A percentile compares a stretch with the other conserved stretches of the same genome.
These are phyloP conservation scores for Limanda limanda DNA, from an alignment of 2,113 vertebrate genomes.

Conservation along the genomic window DNA sequence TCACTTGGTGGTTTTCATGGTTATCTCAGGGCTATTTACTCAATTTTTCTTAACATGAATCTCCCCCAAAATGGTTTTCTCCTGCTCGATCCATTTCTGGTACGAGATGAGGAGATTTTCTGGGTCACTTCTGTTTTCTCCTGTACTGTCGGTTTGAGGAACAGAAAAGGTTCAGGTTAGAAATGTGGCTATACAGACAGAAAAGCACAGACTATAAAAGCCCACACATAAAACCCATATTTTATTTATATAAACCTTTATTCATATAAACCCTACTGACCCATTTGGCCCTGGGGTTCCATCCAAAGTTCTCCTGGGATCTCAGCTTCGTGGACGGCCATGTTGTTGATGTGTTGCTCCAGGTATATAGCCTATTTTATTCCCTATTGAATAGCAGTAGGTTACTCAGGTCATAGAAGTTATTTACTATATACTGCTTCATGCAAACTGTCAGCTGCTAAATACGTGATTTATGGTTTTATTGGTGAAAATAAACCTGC, in stretches of 20 bases:
- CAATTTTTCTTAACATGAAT: conserved; percentile 32
- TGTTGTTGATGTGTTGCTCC: conserved; percentile 20
- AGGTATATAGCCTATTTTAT: neutral
- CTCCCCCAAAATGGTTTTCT: neutral
- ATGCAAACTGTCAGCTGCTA: neutral
- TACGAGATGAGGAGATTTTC: conserved; percentile 38
- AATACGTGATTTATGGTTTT: conserved; percentile 41
- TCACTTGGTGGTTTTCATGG: conserved; percentile 51
- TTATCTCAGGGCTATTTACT: conserved; percentile 40
- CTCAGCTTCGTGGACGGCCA: conserved; percentile 11
- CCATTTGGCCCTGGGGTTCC: neutral
- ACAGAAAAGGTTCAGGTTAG: neutral
- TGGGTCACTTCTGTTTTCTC: neutral
- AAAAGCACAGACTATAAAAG: conserved; percentile 1
- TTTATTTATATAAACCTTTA: neutral
- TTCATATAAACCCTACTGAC: neutral
- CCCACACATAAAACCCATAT: conserved; percentile 10
- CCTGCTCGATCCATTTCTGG: conserved; percentile 30
- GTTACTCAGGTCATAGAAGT: neutral
- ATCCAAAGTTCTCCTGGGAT: neutral
- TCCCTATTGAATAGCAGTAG: neutral
- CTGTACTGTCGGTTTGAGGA: conserved; percentile 7
- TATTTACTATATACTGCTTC: neutral
- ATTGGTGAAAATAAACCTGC: conserved; percentile 34
- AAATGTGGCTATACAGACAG: conserved; percentile 4